phyloP scores from a whole-genome alignment of 2,797 vertebrate species.

The Natrix natrix region DNA sequence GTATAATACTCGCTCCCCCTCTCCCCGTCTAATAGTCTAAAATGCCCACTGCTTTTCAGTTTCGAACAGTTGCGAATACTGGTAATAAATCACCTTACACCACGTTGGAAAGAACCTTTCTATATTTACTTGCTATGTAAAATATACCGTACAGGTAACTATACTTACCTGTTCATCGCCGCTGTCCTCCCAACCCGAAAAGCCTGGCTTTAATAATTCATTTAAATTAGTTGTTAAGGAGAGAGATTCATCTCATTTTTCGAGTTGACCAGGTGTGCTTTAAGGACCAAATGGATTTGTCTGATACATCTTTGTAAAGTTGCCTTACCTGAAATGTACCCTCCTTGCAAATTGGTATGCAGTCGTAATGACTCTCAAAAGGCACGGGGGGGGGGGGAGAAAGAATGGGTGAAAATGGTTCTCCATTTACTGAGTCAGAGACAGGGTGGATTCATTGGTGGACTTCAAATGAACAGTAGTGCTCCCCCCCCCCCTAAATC shows the following conservation, averaged over 20 bases:
- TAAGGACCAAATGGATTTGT: not conserved
- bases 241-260: not conserved
- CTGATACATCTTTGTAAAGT: not conserved
- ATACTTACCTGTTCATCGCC: not conserved
- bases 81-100: not conserved
- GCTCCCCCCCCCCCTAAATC: not conserved
- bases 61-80: not conserved
- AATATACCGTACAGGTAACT: not conserved
- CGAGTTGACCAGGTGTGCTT: not conserved
- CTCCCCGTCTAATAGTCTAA: not conserved
- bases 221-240: not conserved
- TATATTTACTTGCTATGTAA: not conserved
- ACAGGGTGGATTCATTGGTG: not conserved
- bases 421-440: not conserved
- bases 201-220: not conserved
- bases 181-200: not conserved
- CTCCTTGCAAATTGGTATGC: not conserved
- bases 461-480: not conserved
- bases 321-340: conserved; percentile 7
- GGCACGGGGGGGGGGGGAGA: not conserved
- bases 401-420: not conserved
- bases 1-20: fast-evolving
- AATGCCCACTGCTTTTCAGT: not conserved
- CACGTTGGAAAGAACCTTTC: not conserved
- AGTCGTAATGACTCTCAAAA: not conserved